phyloP scores from a whole-genome alignment of 1,140 invertebrate genomes.

The Cydia splendana region DNA sequence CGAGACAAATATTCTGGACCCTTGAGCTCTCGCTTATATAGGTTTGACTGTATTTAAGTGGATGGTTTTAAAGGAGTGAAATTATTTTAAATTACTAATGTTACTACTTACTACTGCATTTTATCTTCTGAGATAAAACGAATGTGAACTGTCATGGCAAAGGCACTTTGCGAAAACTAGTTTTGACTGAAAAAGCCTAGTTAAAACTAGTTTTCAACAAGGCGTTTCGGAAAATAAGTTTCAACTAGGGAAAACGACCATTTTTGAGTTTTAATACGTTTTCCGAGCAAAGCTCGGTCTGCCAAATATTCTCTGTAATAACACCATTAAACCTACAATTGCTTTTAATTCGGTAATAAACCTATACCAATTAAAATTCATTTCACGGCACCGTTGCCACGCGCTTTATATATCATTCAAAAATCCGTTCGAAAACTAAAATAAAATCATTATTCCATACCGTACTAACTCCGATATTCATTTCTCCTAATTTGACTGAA shows the following conservation, averaged over 20 bases:
- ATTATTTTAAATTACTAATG: background rate
- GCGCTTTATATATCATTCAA: constrained; percentile 17
- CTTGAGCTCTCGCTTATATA: too few species aligned
- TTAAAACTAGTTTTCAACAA: too few species aligned
- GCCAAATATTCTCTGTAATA: background rate
- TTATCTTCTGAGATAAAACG: background rate
- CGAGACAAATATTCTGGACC: too few species aligned
- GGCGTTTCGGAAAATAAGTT: too few species aligned
- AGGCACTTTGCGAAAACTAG: too few species aligned
- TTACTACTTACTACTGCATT: too few species aligned
- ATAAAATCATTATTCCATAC: constrained; percentile 54
- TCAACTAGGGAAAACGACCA: too few species aligned
- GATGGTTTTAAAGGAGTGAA: background rate
- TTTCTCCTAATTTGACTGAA: constrained; percentile 76
- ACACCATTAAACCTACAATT: background rate
- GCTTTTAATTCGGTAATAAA: background rate
- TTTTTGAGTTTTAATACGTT: too few species aligned
- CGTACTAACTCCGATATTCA: constrained; percentile 61
- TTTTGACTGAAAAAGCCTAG: too few species aligned
- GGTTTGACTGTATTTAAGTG: background rate
- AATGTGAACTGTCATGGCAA: too few species aligned
- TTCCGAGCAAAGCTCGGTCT: too few species aligned
- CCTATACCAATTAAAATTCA: background rate
- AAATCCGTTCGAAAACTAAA: constrained; percentile 37
- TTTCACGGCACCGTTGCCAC: background rate